Evolutionary conservation across 2,797 vertebrate species (phyloP), one percentile per base, ranked within the genome.

Genomic region (Lemur catta): DNA sequence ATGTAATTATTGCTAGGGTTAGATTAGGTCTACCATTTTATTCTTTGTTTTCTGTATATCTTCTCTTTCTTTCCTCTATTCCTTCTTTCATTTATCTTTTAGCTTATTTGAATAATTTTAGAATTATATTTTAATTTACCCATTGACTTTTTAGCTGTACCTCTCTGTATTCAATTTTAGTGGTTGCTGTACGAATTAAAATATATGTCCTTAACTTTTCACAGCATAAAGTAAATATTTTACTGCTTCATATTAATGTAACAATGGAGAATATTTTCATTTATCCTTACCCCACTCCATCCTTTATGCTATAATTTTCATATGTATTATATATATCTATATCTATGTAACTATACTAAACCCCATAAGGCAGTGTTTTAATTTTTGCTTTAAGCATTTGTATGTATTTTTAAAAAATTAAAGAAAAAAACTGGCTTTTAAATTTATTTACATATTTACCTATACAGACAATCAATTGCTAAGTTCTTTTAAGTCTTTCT

Each of bases 41-140:
- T n/a, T 78, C 55, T 82, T 48, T 90, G 50, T 46, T 92, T 94
- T 95, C 63, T 61, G 9, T 63, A 24, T 33, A 5, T 61, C 30
- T 20, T 18, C 11, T 95, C 28, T 65, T 43, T n/a, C 38, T 24
- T 35, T 82, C 38, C 15, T 57, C 20, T 72, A 8, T 52, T 63
- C 46, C 33, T 74, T 63, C 24, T 65, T 82, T 91, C 15, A 20
- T 38, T 26, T 74, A 48, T 74, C 41, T 52, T 86, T 75, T 59
- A 59, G 24, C 30, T 84, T 95, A 90, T 72, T 43, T 93, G 52
- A 90, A 87, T 93, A 93, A 48, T 50, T 91, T 84, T 76, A 33
- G 17, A 72, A 75, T 92, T 88, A 6, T 30, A 57, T 81, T 93
- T 91, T 84, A 57, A 63, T 84, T 95, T 81, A 69, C 48, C 14